Evolutionary conservation across 1,140 invertebrate species (phyloP).

Genomic region (Drosophila seguyi): DNA sequence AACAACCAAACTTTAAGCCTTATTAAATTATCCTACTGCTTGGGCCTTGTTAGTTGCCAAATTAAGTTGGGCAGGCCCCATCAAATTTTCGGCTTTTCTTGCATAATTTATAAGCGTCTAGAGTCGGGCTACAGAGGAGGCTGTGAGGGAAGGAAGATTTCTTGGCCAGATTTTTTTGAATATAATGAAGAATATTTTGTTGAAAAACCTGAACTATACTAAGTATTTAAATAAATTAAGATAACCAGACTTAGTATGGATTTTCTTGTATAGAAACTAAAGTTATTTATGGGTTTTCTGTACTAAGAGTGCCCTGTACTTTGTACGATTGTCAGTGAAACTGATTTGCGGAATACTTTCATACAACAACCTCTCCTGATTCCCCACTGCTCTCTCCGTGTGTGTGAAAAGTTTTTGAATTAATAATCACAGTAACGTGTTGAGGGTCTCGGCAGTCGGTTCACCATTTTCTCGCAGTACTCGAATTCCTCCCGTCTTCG

Average conservation of each 20-base stretch:
- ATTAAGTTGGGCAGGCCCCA: constrained; percentile 32
- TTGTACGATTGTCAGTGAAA: constrained; percentile 14
- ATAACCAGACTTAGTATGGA: neutral
- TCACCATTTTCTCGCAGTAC: constrained; percentile 3
- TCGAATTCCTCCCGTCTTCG: constrained; percentile 11
- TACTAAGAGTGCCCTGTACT: neutral
- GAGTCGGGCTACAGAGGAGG: neutral
- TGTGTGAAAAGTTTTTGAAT: constrained; percentile 66
- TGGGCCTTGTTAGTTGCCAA: constrained; percentile 25
- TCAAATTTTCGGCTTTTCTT: constrained; percentile 32
- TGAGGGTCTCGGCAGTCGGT: constrained; percentile 40
- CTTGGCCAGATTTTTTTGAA: fast-evolving
- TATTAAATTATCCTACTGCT: constrained; percentile 25
- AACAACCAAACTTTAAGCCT: constrained; percentile 17
- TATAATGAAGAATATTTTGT: neutral
- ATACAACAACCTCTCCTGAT: neutral
- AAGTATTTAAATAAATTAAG: neutral
- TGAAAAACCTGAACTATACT: neutral
- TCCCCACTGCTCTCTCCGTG: neutral
- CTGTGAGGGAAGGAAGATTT: neutral
- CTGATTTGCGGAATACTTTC: constrained; percentile 20
- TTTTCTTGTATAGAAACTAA: neutral
- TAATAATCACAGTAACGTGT: constrained; percentile 58
- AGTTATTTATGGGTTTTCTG: fast-evolving
- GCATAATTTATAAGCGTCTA: constrained; percentile 36